Percentiles rank a stretch among this genome's conserved stretches.
phyloP scores from a whole-genome alignment of 1,140 invertebrate genomes.

The Andricus grossulariae region DNA sequence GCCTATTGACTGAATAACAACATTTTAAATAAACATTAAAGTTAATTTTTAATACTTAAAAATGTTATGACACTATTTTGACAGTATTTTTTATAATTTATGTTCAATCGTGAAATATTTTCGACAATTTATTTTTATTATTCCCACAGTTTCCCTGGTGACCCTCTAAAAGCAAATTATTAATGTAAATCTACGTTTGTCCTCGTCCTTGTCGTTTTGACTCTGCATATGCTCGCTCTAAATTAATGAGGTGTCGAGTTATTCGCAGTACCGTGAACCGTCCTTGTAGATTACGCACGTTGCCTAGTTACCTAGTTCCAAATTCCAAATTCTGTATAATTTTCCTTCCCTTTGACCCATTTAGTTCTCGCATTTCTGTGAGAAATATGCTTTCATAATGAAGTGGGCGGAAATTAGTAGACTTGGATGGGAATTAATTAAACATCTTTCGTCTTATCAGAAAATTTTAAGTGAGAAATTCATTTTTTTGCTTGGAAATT shows the following conservation, averaged over 20 bases:
- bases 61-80: too few species aligned
- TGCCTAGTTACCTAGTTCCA: too few species aligned
- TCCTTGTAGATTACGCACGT: background rate
- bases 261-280: background rate
- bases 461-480: background rate
- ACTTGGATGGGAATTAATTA: background rate
- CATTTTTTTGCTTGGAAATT: too few species aligned
- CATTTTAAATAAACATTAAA: too few species aligned
- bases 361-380: background rate
- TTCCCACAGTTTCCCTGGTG: background rate
- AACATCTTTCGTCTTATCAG: background rate
- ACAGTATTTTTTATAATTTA: background rate
- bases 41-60: too few species aligned
- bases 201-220: background rate
- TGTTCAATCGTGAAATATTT: background rate
- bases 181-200: background rate
- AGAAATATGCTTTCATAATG: background rate
- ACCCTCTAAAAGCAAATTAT: background rate
- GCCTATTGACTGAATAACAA: too few species aligned
- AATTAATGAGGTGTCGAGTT: slow-evolving; percentile 17
- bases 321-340: too few species aligned
- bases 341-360: slow-evolving; percentile 4
- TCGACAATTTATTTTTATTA: too few species aligned
- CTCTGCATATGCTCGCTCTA: slow-evolving; percentile 7
- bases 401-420: background rate